Evolutionary conservation across 2,797 vertebrate genomes (phyloP).

Genomic region (Chloroceryle inda): DNA sequence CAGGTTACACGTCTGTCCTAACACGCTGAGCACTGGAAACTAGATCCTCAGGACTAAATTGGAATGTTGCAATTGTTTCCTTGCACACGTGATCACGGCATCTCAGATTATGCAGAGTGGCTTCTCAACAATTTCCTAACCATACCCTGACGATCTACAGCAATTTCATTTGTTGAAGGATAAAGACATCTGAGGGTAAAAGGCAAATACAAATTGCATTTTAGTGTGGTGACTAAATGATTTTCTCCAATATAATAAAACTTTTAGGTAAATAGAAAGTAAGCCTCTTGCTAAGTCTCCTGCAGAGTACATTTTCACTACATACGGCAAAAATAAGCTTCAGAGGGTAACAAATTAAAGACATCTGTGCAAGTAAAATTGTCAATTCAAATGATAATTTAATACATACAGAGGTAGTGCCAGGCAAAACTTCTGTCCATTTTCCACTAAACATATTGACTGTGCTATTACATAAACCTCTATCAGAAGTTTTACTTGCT

Average conservation of each 20-base stretch:
- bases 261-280: conserved; percentile 39
- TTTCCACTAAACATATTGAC: neutral
- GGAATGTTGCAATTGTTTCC: conserved; percentile 55
- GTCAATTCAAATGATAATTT: conserved; percentile 42
- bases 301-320: neutral
- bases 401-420: neutral
- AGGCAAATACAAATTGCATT: conserved; percentile 28
- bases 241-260: conserved; percentile 8
- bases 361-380: conserved; percentile 34
- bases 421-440: neutral
- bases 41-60: neutral
- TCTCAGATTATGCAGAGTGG: neutral
- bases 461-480: neutral
- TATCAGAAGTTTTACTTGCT: neutral
- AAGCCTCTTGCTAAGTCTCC: neutral
- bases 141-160: neutral
- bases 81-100: neutral
- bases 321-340: conserved; percentile 56
- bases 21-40: conserved; percentile 33
- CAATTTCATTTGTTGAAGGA: conserved; percentile 6
- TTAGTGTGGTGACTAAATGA: neutral
- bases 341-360: conserved; percentile 33
- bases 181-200: neutral
- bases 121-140: neutral
- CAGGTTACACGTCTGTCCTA: conserved; percentile 23